Evolutionary conservation across 1,140 invertebrate species (phyloP), one percentile per base, ranked within the genome.

Genomic region (Probaryconus sp.): DNA sequence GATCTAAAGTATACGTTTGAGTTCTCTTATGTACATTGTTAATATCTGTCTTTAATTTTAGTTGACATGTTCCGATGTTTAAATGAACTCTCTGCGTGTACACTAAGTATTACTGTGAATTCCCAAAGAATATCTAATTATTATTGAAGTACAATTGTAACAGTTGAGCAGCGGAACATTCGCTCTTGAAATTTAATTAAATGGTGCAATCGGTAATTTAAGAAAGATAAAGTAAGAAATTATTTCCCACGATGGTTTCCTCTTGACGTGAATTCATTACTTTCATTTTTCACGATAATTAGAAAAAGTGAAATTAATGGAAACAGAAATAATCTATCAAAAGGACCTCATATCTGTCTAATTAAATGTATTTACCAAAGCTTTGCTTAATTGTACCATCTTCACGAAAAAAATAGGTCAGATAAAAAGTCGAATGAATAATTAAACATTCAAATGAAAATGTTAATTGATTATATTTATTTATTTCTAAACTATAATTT

Each of bases 21-120:
- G 68, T 68, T 65, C 21, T 53, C 60, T 35, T 45, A 45, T 68
- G 63, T 72, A 76, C 31, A 72, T 76, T 68, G 53, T 65, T 60
- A 28, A 75, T 17, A 55, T 64, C 42, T 35, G 33, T 37, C 33
- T 17, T 68, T 35, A 11, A 26, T 61, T 37, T 53, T 26, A 26
- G 17, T 42, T 64, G 7, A 42, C 28, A 33, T 9, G 20, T 60
- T 60, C 30, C 42, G 33, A 53, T 53, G 38, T 55, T 55, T 56
- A 47, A 45, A 55, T 48, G 33, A 47, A 35, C 37, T 26, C 42
- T 67, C 50, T 55, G 50, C 63, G 50, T 67, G 50, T 56, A 67
- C 38, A 35, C 31, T 55, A 55, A 50, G 20, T 43, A 63, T 63
- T 42, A 42, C 45, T 40, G 43, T 61, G 24, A 30, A 33, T 48